These are phyloP conservation scores for Prosapia bicincta DNA, from an alignment of 2,888 invertebrate species.

Conservation along the genomic window DNA sequence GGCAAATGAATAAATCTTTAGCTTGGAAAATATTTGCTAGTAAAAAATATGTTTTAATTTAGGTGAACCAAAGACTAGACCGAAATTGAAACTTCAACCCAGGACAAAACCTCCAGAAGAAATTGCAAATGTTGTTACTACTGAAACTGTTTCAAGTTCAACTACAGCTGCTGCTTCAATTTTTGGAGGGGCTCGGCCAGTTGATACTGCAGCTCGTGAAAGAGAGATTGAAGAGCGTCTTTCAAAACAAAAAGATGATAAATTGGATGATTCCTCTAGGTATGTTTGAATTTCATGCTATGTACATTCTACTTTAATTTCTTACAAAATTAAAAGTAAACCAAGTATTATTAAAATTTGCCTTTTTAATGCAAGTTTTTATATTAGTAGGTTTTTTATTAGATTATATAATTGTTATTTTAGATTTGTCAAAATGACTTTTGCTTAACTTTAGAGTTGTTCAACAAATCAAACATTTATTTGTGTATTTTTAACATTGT, in stretches of 20 bases:
- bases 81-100: conserved; percentile 75
- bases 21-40: neutral
- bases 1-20: neutral
- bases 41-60: conserved; percentile 43
- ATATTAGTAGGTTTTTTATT: too few relatives aligned
- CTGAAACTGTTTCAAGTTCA: conserved; percentile 17
- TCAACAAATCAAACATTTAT: too few relatives aligned
- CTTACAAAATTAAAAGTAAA: too few relatives aligned
- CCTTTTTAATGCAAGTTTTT: too few relatives aligned
- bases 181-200: conserved; percentile 93
- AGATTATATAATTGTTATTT: too few relatives aligned
- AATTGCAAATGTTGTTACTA: conserved; percentile 20
- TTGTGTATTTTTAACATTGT: too few relatives aligned
- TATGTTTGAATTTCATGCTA: neutral
- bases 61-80: conserved; percentile 63
- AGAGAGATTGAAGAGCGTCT: conserved; percentile 88
- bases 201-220: conserved; percentile 88
- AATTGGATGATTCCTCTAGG: conserved; percentile 26
- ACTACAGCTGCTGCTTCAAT: conserved; percentile 63
- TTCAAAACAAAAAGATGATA: conserved; percentile 48
- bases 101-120: conserved; percentile 70
- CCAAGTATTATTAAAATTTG: too few relatives aligned
- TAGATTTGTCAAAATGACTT: too few relatives aligned
- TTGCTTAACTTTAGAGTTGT: too few relatives aligned
- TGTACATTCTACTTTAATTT: too few relatives aligned